phyloP scores from a whole-genome alignment of 2,113 vertebrate species.

The Leptodactylus fuscus region DNA sequence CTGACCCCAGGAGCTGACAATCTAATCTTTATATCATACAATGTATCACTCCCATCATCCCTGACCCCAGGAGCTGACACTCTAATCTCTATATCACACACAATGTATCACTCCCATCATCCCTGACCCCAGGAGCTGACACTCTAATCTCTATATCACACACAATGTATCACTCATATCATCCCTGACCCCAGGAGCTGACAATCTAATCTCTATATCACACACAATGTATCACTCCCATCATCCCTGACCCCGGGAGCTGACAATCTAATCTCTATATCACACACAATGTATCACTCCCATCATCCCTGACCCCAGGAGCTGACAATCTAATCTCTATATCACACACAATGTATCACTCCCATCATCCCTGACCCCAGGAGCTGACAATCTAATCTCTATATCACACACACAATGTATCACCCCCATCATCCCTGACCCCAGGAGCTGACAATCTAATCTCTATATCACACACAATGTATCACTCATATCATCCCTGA shows the following conservation, averaged over 20 bases:
- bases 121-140: not conserved
- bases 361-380: not conserved
- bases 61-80: not conserved
- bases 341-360: not conserved
- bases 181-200: not conserved
- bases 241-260: not conserved
- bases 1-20: not conserved
- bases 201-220: not conserved
- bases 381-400: not conserved
- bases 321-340: not conserved
- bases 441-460: not conserved
- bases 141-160: not conserved
- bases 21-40: not conserved
- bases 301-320: not conserved
- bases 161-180: not conserved
- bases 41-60: not conserved
- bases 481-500: not conserved
- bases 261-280: not conserved
- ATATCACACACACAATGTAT: not conserved
- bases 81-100: not conserved
- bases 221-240: not conserved
- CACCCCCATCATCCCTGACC: not conserved
- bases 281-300: not conserved
- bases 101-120: not conserved
- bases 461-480: not conserved